Evolutionary conservation across 2,113 vertebrate species (phyloP).

Genomic region (human): GRCh38 chr4:162542001-162542500

Average conservation of each 20-base stretch:
- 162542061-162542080: background rate
- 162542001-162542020: background rate
- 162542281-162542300: background rate
- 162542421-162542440: background rate
- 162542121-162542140: background rate
- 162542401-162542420: background rate
- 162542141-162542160: background rate
- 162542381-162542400: background rate
- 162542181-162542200: background rate
- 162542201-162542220: background rate
- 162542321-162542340: background rate
- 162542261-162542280: background rate
- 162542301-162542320: background rate
- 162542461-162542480: background rate
- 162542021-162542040: background rate
- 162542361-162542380: background rate
- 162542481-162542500: background rate
- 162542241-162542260: background rate
- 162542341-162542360: background rate
- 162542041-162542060: background rate
- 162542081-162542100: background rate
- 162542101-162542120: background rate
- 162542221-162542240: background rate
- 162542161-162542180: background rate
- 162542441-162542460: background rate